phyloP scores from a whole-genome alignment of 1,140 invertebrate genomes.

The Drosophila trapezifrons region DNA sequence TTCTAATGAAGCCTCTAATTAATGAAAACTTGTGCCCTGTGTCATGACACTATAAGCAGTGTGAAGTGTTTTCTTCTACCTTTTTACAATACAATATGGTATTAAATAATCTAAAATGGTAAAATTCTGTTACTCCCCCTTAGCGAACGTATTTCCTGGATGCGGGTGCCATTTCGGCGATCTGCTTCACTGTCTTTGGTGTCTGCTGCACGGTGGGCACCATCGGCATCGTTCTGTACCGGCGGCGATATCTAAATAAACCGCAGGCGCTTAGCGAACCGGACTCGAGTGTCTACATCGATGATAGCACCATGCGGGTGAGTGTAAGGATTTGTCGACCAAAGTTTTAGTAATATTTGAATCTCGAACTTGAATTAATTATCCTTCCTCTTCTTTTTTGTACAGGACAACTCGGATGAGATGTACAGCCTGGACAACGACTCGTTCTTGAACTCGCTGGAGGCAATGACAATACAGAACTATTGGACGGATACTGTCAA shows the following conservation, averaged over 20 bases:
- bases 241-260: conserved; percentile 90
- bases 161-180: conserved; percentile 89
- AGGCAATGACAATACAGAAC: conserved; percentile 96
- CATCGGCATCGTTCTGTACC: conserved; percentile 90
- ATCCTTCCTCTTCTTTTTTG: conserved; percentile 39
- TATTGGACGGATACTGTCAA: conserved; percentile 96
- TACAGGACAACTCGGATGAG: conserved; percentile 94
- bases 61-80: too few species aligned
- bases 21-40: too few species aligned
- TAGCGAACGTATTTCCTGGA: conserved; percentile 85
- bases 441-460: conserved; percentile 94
- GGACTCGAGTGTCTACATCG: conserved; percentile 94
- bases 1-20: too few species aligned
- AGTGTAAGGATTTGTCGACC: conserved; percentile 83
- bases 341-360: conserved; percentile 7
- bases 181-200: conserved; percentile 88
- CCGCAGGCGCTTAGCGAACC: conserved; percentile 93
- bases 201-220: conserved; percentile 88
- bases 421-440: conserved; percentile 97
- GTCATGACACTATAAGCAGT: too few species aligned
- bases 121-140: background rate
- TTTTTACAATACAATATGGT: too few species aligned
- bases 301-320: conserved; percentile 94
- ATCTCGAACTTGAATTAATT: background rate
- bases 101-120: too few species aligned